Base-by-base conservation (phyloP, 2,888 invertebrate species). In the Megaustenia siamemsis region DNA sequence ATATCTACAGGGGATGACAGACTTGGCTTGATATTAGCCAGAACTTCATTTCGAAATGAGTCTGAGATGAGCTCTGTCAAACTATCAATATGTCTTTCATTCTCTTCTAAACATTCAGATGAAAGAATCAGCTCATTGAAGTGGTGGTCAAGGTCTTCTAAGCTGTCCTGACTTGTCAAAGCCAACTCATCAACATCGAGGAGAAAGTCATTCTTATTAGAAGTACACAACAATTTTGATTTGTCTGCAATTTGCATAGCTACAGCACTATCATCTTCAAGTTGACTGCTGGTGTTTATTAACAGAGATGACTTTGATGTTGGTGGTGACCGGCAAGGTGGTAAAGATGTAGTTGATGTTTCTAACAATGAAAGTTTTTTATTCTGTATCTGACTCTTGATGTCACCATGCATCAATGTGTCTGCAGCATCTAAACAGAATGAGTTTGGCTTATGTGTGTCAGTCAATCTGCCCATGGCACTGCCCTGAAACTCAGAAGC, bases 61-160 rank as follows among this genome's bases (percentile, higher is more conserved):
- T 82, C 85, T 63, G 86, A 86, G 28, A 86, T 81, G n/a, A 87
- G 82, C 45, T 87, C 82, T 43, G 86, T 85, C 77, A 79, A 87
- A 49, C 86, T 86, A 49, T 87, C 87, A 15, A 86, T 78, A 24
- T 73, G 77, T 45, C 86, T 86, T 24, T 88, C 88, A 45, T 77
- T 75, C 35, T 88, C 88, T 45, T 88, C 87, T 73, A 79, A 66
- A 38, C 53, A 56, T 40, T 85, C 85, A 0, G 81, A 73, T 21
- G 85, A 63, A 10, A 80, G n/a, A 45, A 73, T 40, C 40, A 81
- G 43, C 32, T 76, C 40, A 24, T 81, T 40, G 32, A 81, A 75
- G 24, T 60, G 24, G 35, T 84, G 66, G 12, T 79, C 40, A 71
- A 68, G 32, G 0, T 85, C 85, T 35, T 68, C 40, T 40, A 81